Conservation (phyloP, 1,140 invertebrate species). For the Rhynchophorus ferrugineus region DNA sequence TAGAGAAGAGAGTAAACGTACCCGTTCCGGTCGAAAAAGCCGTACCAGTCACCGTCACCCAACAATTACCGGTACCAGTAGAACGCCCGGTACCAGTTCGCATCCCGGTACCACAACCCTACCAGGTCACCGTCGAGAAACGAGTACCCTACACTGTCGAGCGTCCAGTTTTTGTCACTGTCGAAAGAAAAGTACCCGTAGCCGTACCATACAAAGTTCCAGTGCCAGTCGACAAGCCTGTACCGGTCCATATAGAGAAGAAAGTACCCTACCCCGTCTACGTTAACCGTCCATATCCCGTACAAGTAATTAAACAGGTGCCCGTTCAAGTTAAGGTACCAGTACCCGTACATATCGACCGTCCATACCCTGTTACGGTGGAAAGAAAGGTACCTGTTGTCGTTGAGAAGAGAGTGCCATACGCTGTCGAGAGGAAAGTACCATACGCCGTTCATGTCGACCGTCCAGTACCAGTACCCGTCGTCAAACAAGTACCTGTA, state of each 20-base stretch:
- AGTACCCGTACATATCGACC: constrained; percentile 16
- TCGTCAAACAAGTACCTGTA: constrained; percentile 21
- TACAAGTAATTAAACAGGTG: constrained; percentile 20
- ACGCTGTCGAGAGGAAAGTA: constrained; percentile 21
- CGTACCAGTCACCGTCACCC: constrained; percentile 19
- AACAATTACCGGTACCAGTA: constrained; percentile 11
- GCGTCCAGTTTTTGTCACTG: background rate
- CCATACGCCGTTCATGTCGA: constrained; percentile 24
- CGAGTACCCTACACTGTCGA: constrained; percentile 25
- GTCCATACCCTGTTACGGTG: constrained; percentile 22
- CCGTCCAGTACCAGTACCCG: constrained; percentile 20
- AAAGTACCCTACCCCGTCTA: constrained; percentile 26
- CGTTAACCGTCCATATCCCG: constrained; percentile 21
- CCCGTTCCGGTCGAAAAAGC: constrained; percentile 17
- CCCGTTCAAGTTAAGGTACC: constrained; percentile 19
- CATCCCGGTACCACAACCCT: constrained; percentile 26
- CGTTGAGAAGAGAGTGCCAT: constrained; percentile 20
- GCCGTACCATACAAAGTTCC: constrained; percentile 15
- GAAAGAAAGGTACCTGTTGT: constrained; percentile 19
- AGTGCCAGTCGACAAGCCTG: constrained; percentile 22
- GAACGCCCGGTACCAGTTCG: constrained; percentile 21
- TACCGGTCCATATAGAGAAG: constrained; percentile 23
- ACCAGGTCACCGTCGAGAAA: constrained; percentile 24
- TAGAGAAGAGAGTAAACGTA: constrained; percentile 10
- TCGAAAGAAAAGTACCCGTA: constrained; percentile 16